Evolutionary conservation across 2,113 vertebrate genomes (phyloP), one percentile per base, ranked within the genome.

Genomic region (Columba livia): DNA sequence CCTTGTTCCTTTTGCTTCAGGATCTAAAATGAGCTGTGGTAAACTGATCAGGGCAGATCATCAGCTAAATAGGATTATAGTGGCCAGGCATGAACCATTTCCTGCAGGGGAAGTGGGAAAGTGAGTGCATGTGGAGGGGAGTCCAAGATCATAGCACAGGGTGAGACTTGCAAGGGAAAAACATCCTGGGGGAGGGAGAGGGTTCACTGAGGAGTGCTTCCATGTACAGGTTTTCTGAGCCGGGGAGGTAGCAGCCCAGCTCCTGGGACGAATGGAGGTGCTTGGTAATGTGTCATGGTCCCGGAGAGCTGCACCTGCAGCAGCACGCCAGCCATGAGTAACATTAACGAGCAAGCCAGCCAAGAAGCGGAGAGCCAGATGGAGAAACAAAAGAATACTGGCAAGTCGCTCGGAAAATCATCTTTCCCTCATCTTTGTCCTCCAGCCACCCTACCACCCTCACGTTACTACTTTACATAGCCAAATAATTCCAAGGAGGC

Each of bases 261-360:
- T 81, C 61, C 84, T 92, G 44, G 40, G 67, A 36, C 61, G 85
- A 48, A 29, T 42, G 48, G 66, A 79, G 74, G 44, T 34, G 72
- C 42, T 62, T 12, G 42, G 36, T 0, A 3, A 9, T 80, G 79
- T 0, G 13, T 74, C 75, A 44, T 36, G 54, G 88, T 89, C 89
- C 53, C 9, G 0, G 77, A 50, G 95, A 84, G 50, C 83, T 80
- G 96, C 95, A 96, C 94, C 96, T 98, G 95, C 91, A 88, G 89
- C 91, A 79, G 86, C 12, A 1, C 15, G 48, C 64, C 83, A 94
- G 85, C 77, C 38, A 0, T 79, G 48, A 95, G 81, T 17, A 89
- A 87, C 3, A 4, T 8, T 75, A 92, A 72, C 56, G 73, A 70
- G 67, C 50, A 29, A 85, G 79, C 81, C 84, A 84, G 86, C 85